Percentiles rank a stretch among this genome's conserved stretches.
Conservation (phyloP, 2,888 invertebrate genomes). For the Lepidocyrtoides sp. region DNA sequence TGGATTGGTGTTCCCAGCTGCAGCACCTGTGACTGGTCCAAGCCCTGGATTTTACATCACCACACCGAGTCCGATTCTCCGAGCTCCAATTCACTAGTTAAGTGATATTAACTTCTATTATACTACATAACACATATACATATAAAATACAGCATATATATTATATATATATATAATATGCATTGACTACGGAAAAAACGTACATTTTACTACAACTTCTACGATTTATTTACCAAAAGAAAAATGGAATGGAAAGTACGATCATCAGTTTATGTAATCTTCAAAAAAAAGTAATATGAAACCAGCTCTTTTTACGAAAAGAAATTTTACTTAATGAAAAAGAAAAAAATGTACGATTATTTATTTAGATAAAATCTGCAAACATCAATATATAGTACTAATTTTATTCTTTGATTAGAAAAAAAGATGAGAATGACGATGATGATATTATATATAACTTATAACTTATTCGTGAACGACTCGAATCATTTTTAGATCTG, state of each 20-base stretch:
- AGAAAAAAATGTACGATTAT: conserved; percentile 21
- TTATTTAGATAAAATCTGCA: conserved; percentile 15
- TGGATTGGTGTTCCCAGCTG: conserved; percentile 85
- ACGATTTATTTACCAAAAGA: conserved; percentile 38
- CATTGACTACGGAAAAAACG: conserved; percentile 27
- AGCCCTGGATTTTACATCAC: conserved; percentile 85
- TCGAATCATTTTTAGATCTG: conserved; percentile 53
- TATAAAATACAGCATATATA: conserved; percentile 29
- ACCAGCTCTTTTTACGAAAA: conserved; percentile 40
- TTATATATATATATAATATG: conserved; percentile 40
- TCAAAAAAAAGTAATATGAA: not conserved
- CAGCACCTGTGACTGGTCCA: conserved; percentile 84
- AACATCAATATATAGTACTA: not conserved
- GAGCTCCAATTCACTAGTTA: conserved; percentile 85
- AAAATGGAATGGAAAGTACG: conserved; percentile 6
- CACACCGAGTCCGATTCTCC: conserved; percentile 85
- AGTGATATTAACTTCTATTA: conserved; percentile 76
- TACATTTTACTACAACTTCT: conserved; percentile 36
- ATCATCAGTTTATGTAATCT: conserved; percentile 8
- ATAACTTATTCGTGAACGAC: conserved; percentile 45
- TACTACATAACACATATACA: conserved; percentile 41
- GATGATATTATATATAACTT: conserved; percentile 30
- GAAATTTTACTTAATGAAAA: not conserved
- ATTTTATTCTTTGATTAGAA: conserved; percentile 40
- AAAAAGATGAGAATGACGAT: conserved; percentile 32